A percentile compares a stretch with the other conserved stretches of the same genome.
Conservation (phyloP, 2,113 vertebrate genomes). For the Puma concolor region DNA sequence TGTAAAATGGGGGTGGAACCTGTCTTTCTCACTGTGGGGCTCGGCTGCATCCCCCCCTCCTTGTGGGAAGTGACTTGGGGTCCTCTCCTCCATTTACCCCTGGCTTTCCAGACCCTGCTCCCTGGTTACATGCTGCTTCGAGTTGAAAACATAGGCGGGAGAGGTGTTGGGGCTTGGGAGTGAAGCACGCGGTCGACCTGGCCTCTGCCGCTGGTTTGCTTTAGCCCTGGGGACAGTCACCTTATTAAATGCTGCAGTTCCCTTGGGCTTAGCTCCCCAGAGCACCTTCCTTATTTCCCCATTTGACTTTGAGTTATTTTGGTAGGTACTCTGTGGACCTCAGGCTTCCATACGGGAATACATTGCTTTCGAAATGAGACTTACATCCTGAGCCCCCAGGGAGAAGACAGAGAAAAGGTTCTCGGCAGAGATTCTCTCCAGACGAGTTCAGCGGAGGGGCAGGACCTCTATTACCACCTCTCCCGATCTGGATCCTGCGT, state of each 20-base stretch:
- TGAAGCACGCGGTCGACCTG: fast-evolving
- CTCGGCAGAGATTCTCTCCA: not conserved
- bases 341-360: fast-evolving
- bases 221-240: not conserved
- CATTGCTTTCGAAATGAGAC: not conserved
- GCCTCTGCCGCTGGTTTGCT: not conserved
- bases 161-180: not conserved
- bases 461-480: not conserved
- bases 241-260: fast-evolving
- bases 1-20: not conserved
- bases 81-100: too few relatives aligned
- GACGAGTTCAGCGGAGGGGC: not conserved
- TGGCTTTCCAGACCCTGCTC: too few relatives aligned
- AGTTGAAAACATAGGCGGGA: too few relatives aligned
- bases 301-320: not conserved
- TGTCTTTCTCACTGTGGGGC: not conserved
- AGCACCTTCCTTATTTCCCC: not conserved
- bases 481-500: fast-evolving
- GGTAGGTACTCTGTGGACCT: not conserved
- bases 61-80: not conserved
- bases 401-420: not conserved
- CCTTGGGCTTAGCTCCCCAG: not conserved
- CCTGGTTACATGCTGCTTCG: not conserved
- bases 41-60: not conserved
- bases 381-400: not conserved